A percentile compares a stretch with the other conserved stretches of the same genome.
phyloP scores from a whole-genome alignment of 2,113 vertebrate genomes.

The Apteryx owenii region DNA sequence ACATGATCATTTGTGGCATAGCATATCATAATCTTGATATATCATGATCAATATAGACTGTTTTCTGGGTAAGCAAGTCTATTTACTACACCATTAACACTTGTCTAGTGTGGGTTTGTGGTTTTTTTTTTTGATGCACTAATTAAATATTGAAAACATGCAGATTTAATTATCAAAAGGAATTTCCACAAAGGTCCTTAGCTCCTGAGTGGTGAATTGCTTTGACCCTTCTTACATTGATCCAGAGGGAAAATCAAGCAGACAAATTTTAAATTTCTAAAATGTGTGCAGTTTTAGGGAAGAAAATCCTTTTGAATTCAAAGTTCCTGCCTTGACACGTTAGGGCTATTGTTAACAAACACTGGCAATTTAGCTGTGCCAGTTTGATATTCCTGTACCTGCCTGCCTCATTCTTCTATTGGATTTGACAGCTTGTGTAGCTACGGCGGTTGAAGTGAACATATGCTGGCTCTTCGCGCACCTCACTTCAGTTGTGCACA shows the following conservation, averaged over 20 bases:
- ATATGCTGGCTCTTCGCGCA: neutral
- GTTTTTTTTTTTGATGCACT: neutral
- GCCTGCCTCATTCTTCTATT: neutral
- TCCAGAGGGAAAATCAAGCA: neutral
- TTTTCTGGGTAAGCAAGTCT: neutral
- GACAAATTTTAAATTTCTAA: neutral
- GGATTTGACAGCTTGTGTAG: neutral
- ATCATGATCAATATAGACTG: neutral
- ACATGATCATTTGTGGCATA: neutral
- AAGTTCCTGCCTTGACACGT: neutral
- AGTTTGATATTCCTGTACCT: neutral
- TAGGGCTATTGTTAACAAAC: neutral
- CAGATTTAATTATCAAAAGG: neutral
- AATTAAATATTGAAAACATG: neutral
- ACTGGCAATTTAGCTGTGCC: neutral
- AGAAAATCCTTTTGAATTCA: neutral
- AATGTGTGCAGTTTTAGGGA: neutral
- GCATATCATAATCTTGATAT: neutral
- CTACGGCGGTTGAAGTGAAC: neutral
- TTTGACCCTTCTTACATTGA: neutral
- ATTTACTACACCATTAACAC: neutral
- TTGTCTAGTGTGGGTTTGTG: neutral
- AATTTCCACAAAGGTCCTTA: neutral
- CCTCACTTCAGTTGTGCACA: neutral
- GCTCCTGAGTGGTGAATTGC: neutral